Conservation (phyloP, 2,113 vertebrate genomes). For the Petrocephalus microphthalmus region DNA sequence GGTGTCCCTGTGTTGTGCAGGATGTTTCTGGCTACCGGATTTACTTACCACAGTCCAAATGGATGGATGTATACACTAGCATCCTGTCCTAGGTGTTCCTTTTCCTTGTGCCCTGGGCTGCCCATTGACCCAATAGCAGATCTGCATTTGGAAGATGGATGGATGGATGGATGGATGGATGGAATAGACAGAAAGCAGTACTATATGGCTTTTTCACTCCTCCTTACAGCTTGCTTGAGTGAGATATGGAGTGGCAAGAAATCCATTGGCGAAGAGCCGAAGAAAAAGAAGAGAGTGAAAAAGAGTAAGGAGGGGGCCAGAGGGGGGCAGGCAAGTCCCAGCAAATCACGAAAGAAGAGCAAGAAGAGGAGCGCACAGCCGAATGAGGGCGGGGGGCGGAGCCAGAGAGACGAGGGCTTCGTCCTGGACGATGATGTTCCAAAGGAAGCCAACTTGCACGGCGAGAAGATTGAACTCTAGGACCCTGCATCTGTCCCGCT, state of each 20-base stretch:
- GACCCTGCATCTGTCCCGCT: not conserved
- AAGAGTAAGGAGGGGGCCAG: not conserved
- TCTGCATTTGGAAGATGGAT: not conserved
- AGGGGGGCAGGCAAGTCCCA: not conserved
- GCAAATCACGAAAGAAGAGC: conserved; percentile 52
- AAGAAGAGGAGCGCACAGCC: conserved; percentile 35
- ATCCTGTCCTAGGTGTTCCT: too few relatives aligned
- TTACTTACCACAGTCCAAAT: not conserved
- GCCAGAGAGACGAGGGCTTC: conserved; percentile 1
- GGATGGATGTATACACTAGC: not conserved
- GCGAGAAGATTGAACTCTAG: conserved; percentile 63
- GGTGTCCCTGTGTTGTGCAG: not conserved
- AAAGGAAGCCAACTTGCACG: conserved; percentile 41
- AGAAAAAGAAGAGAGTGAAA: conserved; percentile 28
- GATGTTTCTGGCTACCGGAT: not conserved
- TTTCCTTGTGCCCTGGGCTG: too few relatives aligned
- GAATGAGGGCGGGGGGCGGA: conserved; percentile 30
- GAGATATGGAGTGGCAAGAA: conserved; percentile 68
- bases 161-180: not conserved
- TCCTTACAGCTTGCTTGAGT: not conserved
- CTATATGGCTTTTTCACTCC: not conserved
- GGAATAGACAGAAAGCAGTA: not conserved
- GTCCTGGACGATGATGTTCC: conserved; percentile 51
- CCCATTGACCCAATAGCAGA: too few relatives aligned
- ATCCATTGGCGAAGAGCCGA: conserved; percentile 60